Evolutionary conservation across 2,797 vertebrate species (phyloP).

Genomic region (Petrocephalus sullivani): DNA sequence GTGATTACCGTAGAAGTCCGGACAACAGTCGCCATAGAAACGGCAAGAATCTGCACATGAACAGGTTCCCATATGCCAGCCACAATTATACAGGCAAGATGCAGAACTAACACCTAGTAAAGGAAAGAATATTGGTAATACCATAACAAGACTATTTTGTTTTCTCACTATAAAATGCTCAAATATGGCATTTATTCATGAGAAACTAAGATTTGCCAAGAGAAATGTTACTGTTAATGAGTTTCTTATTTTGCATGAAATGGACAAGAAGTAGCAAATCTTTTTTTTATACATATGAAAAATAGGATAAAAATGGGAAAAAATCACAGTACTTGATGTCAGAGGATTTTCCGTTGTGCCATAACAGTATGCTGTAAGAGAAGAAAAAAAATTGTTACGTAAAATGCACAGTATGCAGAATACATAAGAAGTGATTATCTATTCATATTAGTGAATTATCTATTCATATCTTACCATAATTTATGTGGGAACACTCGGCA

Average conservation of each 20-base stretch:
- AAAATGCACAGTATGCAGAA: not conserved
- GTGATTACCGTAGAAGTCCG: conserved; percentile 36
- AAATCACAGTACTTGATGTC: too few species aligned
- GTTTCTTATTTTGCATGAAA: not conserved
- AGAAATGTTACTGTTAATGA: not conserved
- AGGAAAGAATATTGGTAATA: not conserved
- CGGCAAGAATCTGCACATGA: not conserved
- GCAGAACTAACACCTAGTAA: not conserved
- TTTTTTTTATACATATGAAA: too few species aligned
- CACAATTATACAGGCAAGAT: not conserved
- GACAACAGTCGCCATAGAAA: conserved; percentile 41
- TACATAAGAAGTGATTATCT: not conserved
- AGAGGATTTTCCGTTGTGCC: not conserved
- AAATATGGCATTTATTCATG: too few species aligned
- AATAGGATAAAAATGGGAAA: too few species aligned
- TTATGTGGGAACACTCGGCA: not conserved
- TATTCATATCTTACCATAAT: not conserved
- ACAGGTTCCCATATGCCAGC: not conserved
- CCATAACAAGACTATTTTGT: not conserved
- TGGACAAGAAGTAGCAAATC: too few species aligned
- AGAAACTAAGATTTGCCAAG: not conserved
- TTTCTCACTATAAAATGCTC: not conserved
- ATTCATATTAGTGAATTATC: not conserved
- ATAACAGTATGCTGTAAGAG: conserved; percentile 4
- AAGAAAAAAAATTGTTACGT: not conserved